These are phyloP conservation scores for Ptychochromis oligacanthus DNA, from an alignment of 2,113 vertebrate genomes.

Conservation along the genomic window DNA sequence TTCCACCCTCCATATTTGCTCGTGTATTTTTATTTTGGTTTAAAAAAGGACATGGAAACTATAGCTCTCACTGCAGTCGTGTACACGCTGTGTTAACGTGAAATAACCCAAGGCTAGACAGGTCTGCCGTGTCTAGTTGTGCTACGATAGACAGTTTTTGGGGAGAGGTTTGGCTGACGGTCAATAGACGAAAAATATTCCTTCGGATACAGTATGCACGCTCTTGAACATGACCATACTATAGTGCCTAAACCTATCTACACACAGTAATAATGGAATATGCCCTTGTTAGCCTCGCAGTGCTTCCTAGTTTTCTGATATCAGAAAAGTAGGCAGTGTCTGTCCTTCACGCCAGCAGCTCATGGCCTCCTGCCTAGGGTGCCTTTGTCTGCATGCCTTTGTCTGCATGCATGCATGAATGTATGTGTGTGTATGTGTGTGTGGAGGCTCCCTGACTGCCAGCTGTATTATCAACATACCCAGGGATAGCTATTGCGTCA, in stretches of 20 bases:
- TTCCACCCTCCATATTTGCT: background rate
- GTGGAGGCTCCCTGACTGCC: conserved; percentile 61
- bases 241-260: background rate
- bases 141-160: background rate
- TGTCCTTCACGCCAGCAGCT: conserved; percentile 67
- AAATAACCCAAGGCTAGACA: background rate
- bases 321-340: conserved; percentile 69
- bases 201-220: conserved; percentile 3
- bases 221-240: background rate
- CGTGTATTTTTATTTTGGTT: background rate
- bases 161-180: background rate
- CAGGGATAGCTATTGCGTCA: conserved; percentile 52
- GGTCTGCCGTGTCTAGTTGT: background rate
- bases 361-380: conserved; percentile 68
- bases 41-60: background rate
- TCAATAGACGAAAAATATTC: background rate
- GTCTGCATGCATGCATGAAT: conserved; percentile 44
- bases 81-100: background rate
- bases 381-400: conserved; percentile 61
- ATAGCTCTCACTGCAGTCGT: background rate
- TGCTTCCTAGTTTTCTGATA: conserved; percentile 57
- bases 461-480: conserved; percentile 69
- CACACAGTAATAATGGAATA: conserved; percentile 25
- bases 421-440: conserved; percentile 47
- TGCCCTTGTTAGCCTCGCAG: conserved; percentile 52